Conservation (phyloP, 2,113 vertebrate genomes). For the Macquaria ambigua region DNA sequence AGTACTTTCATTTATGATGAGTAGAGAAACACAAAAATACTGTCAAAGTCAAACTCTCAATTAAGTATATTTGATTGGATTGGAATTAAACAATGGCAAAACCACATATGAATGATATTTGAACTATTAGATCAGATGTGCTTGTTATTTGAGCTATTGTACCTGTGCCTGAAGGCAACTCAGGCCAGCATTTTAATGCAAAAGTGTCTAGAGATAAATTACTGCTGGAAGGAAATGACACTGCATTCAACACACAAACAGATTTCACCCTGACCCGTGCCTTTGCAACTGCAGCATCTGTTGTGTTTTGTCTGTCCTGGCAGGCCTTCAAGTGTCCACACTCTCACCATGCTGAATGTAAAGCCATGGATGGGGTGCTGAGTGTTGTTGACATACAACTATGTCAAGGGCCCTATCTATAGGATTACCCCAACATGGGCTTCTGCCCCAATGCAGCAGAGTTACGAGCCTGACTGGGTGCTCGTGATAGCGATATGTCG, state of each 20-base stretch:
- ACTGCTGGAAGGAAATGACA: not conserved
- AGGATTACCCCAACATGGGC: conserved; percentile 14
- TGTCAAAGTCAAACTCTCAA: not conserved
- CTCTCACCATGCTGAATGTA: not conserved
- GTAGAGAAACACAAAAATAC: too few species aligned
- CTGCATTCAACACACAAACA: conserved; percentile 23
- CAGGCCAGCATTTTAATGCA: not conserved
- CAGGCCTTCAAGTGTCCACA: not conserved
- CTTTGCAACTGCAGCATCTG: not conserved
- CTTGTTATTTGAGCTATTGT: too few species aligned
- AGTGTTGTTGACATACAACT: conserved; percentile 46
- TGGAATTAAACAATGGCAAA: not conserved
- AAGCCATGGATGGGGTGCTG: conserved; percentile 15
- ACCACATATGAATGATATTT: not conserved
- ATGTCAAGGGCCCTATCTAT: conserved; percentile 35
- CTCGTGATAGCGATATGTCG: conserved; percentile 32
- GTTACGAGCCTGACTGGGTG: conserved; percentile 6
- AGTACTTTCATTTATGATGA: too few species aligned
- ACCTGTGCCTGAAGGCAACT: not conserved
- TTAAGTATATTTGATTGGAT: not conserved
- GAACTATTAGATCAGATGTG: not conserved
- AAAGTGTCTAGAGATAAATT: not conserved
- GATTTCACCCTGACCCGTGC: not conserved
- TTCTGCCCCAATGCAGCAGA: conserved; percentile 8
- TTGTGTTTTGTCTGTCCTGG: not conserved